Percentiles rank a stretch among this genome's conserved stretches.
Conservation (phyloP, 2,888 invertebrate genomes). For the Andrena bucephala region DNA sequence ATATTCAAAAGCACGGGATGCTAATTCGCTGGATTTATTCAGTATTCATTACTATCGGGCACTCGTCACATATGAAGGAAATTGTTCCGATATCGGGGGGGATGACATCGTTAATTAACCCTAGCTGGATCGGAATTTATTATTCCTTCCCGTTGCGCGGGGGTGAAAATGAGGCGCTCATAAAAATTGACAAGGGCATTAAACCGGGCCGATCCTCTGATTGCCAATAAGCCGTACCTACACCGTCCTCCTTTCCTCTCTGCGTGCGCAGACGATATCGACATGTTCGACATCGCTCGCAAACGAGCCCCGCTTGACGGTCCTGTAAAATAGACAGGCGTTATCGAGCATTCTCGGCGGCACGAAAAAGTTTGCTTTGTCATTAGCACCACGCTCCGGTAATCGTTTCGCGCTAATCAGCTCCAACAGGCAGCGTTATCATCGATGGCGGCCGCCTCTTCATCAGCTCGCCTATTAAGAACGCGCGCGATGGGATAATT, state of each 20-base stretch:
- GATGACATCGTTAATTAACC: slow-evolving; percentile 14
- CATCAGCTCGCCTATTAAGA: neutral
- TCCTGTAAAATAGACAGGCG: slow-evolving; percentile 55
- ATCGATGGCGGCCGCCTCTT: neutral
- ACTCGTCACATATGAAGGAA: neutral
- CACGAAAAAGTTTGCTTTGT: slow-evolving; percentile 51
- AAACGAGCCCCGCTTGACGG: slow-evolving; percentile 53
- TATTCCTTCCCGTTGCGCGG: slow-evolving; percentile 6
- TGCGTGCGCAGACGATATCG: slow-evolving; percentile 42
- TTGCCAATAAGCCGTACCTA: slow-evolving; percentile 39
- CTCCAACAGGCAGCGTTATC: slow-evolving; percentile 13
- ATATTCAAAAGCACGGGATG: neutral
- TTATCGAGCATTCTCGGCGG: slow-evolving; percentile 50
- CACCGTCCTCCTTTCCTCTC: slow-evolving; percentile 27
- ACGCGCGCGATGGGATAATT: neutral
- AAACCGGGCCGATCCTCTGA: slow-evolving; percentile 34
- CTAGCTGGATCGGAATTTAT: slow-evolving; percentile 13
- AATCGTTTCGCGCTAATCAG: slow-evolving; percentile 36
- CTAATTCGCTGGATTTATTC: neutral
- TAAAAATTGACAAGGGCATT: slow-evolving; percentile 50
- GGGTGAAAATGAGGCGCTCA: slow-evolving; percentile 24
- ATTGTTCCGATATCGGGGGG: neutral
- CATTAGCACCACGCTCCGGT: slow-evolving; percentile 36
- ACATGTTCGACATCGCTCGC: slow-evolving; percentile 52
- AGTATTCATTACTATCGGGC: neutral